Percentiles rank a stretch among this genome's conserved stretches.
Conservation (phyloP, 2,888 invertebrate species). For the Aphodius granarius region DNA sequence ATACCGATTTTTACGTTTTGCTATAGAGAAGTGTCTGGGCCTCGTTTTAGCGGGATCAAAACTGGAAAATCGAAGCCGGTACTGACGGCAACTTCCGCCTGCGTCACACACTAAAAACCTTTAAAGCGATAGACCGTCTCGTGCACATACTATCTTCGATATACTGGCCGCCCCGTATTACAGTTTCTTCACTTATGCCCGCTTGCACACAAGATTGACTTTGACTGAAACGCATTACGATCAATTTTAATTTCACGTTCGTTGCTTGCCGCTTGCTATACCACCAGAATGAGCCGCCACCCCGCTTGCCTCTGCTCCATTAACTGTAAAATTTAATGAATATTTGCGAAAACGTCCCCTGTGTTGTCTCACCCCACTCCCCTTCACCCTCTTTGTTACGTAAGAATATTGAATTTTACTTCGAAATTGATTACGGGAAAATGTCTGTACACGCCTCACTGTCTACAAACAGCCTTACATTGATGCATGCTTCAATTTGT, state of each 20-base stretch:
- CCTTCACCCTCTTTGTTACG: background rate
- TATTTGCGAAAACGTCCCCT: background rate
- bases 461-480: background rate
- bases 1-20: no score
- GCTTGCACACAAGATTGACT: background rate
- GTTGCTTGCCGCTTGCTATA: background rate
- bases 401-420: background rate
- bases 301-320: background rate
- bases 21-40: no score
- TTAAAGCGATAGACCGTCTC: background rate
- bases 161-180: background rate
- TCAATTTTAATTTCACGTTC: background rate
- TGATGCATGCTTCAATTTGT: background rate
- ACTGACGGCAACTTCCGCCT: background rate
- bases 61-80: background rate
- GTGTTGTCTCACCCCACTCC: background rate
- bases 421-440: background rate
- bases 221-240: background rate
- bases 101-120: background rate
- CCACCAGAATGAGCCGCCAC: background rate
- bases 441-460: background rate
- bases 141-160: background rate
- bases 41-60: no score
- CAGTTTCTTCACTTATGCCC: background rate
- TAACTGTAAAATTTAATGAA: constrained; percentile 10